Base-by-base conservation (phyloP, 2,888 invertebrate genomes). In the Euzophera pinguis region DNA sequence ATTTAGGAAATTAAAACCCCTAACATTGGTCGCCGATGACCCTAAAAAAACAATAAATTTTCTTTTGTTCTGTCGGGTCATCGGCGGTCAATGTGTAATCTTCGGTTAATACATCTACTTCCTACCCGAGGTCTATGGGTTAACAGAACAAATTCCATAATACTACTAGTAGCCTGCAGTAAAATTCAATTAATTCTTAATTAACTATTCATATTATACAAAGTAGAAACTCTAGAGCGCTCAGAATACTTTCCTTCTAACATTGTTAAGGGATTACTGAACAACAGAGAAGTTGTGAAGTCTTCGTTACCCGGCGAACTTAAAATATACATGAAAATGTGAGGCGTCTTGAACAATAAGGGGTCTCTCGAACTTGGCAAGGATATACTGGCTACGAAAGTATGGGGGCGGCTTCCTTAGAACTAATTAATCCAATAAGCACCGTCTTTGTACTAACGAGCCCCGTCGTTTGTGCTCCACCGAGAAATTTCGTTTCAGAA, bases 351-450 rank as follows among this genome's bases (percentile, higher is more conserved):
- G 59, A 70, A 71, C 73, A 78, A 78, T 78, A 73, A 77, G 73
- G 72, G 71, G 69, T 60, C 71, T 73, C 62, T 67, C 62, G 38
- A 65, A 71, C 65, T 68, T 55, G 57, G 63, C 55, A 62, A 67
- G 59, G 64, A 64, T 75, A 69, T 65, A 66, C 60, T 59, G 48
- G 59, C 61, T 70, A 60, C 56, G 67, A 74, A 81, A 79, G 79
- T 82, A 79, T 80, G 81, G 72, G 75, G 73, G 73, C 72, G 62
- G 75, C 71, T 78, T 78, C 69, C 64, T 59, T 67, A 71, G 71
- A 81, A 84, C 84, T 84, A 86, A 87, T 88, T 88, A 87, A 87
- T 87, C 84, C 83, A 84, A 87, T 87, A 81, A 86, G 75, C 77
- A 77, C 75, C 76, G 75, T 78, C 81, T 85, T 81, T 77, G 78